Conservation (phyloP, 2,113 vertebrate species). For the Cryptomyrus ogoouensis region DNA sequence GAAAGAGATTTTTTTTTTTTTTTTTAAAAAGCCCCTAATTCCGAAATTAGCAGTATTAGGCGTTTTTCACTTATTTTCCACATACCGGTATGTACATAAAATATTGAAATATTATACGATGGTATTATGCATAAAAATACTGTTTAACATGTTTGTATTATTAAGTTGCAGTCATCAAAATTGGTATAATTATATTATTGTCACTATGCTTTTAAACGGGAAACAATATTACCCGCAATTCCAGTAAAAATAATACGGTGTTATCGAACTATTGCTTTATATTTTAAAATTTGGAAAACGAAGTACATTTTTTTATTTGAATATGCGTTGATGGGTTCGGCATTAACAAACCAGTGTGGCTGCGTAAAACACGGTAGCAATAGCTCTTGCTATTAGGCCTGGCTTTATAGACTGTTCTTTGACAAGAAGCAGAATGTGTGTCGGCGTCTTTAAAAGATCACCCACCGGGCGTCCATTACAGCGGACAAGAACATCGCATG, state of each 20-base stretch:
- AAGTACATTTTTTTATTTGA: not conserved
- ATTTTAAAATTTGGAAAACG: not conserved
- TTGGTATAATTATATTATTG: not conserved
- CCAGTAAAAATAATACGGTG: not conserved
- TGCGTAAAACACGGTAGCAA: not conserved
- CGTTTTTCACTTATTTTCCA: not conserved
- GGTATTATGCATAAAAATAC: not conserved
- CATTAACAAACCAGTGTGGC: not conserved
- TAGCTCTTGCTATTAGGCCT: not conserved
- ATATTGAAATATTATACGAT: not conserved
- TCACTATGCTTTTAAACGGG: not conserved
- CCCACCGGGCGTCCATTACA: constrained; percentile 34
- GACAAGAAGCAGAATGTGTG: not conserved
- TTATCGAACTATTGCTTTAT: not conserved
- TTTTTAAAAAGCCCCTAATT: not conserved
- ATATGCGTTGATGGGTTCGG: not conserved
- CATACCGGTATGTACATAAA: not conserved
- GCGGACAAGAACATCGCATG: constrained; percentile 21
- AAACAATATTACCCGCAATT: not conserved
- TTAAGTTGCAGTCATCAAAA: not conserved
- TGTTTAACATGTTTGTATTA: not conserved
- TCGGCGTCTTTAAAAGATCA: constrained; percentile 43
- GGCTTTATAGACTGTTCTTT: not conserved
- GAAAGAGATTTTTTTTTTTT: not conserved
- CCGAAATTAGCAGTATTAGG: not conserved